A percentile compares a stretch with the other conserved stretches of the same genome.
Evolutionary conservation across 2,797 vertebrate genomes (phyloP).

Genomic region (Geotrypetes seraphini): DNA sequence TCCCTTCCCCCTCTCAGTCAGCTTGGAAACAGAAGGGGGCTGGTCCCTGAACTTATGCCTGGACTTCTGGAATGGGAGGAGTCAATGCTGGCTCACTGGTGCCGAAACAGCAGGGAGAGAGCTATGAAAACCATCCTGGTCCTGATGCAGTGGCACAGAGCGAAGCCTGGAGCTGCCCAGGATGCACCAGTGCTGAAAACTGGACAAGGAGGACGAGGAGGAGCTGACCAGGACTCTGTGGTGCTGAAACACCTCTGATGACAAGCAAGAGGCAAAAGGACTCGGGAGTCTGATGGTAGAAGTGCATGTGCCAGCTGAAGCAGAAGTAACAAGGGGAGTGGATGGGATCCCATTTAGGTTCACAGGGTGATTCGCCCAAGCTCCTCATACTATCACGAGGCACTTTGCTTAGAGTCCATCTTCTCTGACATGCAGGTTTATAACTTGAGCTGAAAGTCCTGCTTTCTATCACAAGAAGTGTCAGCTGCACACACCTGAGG

Average conservation of each 20-base stretch:
- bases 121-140: not conserved
- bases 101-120: not conserved
- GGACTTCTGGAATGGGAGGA: conserved; percentile 41
- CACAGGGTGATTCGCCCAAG: no score
- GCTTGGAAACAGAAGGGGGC: no score
- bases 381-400: no score
- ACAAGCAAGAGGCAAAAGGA: no score
- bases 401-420: no score
- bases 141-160: conserved; percentile 1
- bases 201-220: not conserved
- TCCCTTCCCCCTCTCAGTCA: no score
- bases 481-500: no score
- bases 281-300: no score
- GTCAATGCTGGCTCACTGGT: conserved; percentile 18
- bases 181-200: not conserved
- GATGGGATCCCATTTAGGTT: no score
- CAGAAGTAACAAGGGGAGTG: not conserved
- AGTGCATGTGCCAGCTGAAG: not conserved
- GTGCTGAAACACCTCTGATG: conserved; percentile 1
- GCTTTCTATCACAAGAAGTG: no score
- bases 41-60: conserved; percentile 20
- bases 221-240: conserved; percentile 5
- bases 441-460: no score
- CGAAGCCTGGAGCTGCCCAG: not conserved
- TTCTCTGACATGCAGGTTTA: no score